A percentile compares a stretch with the other conserved stretches of the same genome.
Conservation (phyloP, 2,113 vertebrate species). For the Zingel zingel region DNA sequence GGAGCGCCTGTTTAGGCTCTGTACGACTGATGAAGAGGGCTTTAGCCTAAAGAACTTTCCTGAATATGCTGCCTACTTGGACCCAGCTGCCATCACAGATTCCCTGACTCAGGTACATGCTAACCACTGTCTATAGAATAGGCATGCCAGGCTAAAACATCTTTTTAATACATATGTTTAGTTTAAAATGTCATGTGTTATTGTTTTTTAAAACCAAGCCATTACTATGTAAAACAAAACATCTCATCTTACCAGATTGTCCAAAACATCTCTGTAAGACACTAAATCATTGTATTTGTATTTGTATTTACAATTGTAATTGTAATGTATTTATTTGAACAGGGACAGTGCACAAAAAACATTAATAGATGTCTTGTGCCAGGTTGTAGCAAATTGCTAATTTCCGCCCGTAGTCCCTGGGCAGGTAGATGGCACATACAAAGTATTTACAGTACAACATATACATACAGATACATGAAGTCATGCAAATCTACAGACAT, state of each 20-base stretch:
- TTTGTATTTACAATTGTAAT: no score
- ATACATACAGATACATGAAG: no score
- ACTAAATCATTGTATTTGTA: neutral
- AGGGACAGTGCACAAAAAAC: no score
- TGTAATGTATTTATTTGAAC: no score
- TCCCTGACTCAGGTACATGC: slow-evolving; percentile 51
- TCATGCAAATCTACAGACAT: no score
- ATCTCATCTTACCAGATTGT: neutral
- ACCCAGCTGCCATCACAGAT: neutral
- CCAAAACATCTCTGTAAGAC: neutral
- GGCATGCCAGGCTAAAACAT: neutral
- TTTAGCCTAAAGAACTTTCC: slow-evolving; percentile 83
- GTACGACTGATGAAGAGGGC: slow-evolving; percentile 61
- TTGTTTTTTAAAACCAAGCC: neutral
- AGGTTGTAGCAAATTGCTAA: no score
- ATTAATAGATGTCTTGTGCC: no score
- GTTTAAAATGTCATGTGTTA: neutral
- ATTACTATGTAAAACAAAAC: neutral
- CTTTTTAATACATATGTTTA: neutral
- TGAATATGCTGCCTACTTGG: slow-evolving; percentile 69
- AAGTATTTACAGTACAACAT: no score
- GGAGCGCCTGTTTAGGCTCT: slow-evolving; percentile 84
- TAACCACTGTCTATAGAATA: neutral
- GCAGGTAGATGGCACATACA: no score
- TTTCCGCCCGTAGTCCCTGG: no score